Conservation (phyloP, 2,888 invertebrate genomes). For the Pyrrhia umbra region DNA sequence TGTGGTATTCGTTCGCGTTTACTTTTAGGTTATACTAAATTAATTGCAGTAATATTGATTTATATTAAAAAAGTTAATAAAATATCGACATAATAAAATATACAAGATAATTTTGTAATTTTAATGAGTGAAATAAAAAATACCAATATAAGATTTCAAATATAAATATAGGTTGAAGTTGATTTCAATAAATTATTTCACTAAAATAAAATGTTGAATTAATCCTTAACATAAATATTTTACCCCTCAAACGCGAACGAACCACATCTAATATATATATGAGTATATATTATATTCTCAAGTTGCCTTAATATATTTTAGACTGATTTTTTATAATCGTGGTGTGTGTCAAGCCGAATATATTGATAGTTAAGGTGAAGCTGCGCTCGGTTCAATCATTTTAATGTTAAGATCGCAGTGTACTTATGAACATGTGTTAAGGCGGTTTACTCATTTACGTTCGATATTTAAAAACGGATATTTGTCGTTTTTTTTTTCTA, state of each 20-base stretch:
- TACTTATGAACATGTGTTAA: conserved; percentile 72
- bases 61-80: no score
- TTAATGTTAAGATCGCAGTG: conserved; percentile 68
- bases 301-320: conserved; percentile 92
- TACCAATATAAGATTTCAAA: not conserved
- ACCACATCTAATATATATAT: conserved; percentile 61
- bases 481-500: conserved; percentile 63
- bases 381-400: conserved; percentile 68
- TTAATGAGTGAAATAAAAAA: conserved; percentile 5
- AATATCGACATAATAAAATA: not conserved
- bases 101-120: not conserved
- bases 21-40: not conserved
- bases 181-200: not conserved
- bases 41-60: not conserved
- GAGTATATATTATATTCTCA: conserved; percentile 87
- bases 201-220: not conserved
- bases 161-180: no score
- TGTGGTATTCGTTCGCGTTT: conserved; percentile 58
- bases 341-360: conserved; percentile 74
- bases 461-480: conserved; percentile 43
- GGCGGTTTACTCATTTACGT: conserved; percentile 58
- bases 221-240: conserved; percentile 1
- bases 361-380: conserved; percentile 69
- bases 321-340: conserved; percentile 91
- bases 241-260: conserved; percentile 66